These are phyloP conservation scores for Rotaria magnacalcarata DNA, from an alignment of 2,888 invertebrate species.

Conservation along the genomic window DNA sequence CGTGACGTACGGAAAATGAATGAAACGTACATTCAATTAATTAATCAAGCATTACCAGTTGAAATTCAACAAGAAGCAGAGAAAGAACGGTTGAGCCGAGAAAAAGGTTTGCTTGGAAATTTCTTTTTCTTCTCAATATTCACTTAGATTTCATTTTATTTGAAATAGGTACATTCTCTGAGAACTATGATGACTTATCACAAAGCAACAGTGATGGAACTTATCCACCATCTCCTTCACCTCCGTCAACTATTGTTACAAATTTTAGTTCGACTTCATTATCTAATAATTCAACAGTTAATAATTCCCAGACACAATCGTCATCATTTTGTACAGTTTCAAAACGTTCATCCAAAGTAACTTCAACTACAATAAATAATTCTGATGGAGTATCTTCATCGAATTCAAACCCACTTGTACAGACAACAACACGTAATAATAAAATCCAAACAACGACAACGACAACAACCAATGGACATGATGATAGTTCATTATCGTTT, in stretches of 20 bases:
- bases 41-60: conserved; percentile 81
- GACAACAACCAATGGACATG: conserved; percentile 27
- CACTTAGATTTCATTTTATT: background rate
- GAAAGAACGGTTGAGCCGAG: conserved; percentile 40
- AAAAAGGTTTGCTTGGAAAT: background rate
- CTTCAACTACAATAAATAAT: background rate
- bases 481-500: background rate
- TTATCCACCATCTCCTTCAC: background rate
- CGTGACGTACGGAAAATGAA: conserved; percentile 88
- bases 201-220: background rate
- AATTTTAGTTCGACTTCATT: background rate
- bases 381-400: background rate
- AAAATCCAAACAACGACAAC: background rate
- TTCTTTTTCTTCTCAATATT: too few relatives aligned
- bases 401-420: background rate
- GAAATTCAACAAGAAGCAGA: conserved; percentile 60
- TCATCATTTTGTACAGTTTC: conserved; percentile 22
- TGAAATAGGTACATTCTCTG: background rate
- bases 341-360: conserved; percentile 27
- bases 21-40: conserved; percentile 84
- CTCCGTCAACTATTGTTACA: background rate
- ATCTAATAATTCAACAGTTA: background rate
- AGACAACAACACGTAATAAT: background rate
- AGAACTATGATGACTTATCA: background rate
- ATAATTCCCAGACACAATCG: background rate